Evolutionary conservation across 2,797 vertebrate species (phyloP).

Genomic region (Enteromius treurensis): DNA sequence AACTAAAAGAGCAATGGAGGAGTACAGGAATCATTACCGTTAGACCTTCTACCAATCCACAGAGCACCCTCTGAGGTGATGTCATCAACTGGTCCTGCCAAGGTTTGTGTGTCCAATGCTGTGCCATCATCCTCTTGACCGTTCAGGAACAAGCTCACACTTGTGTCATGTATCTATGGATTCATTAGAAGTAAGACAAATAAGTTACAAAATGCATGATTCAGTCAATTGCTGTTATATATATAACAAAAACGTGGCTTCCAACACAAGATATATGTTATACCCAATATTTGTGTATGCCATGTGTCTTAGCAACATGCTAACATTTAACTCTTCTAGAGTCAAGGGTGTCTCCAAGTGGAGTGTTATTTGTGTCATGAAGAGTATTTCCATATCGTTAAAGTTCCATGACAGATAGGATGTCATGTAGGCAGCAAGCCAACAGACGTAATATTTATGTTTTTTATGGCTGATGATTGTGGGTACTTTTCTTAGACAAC

Average conservation of each 20-base stretch:
- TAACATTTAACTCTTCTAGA: neutral
- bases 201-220: neutral
- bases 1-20: neutral
- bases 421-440: neutral
- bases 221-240: neutral
- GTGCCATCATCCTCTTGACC: slow-evolving; percentile 87
- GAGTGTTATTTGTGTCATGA: neutral
- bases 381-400: neutral
- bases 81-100: slow-evolving; percentile 76
- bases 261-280: no score
- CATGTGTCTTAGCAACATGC: neutral
- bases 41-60: slow-evolving; percentile 82
- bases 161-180: slow-evolving; percentile 83
- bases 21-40: slow-evolving; percentile 75
- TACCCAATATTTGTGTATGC: neutral
- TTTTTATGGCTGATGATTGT: slow-evolving; percentile 35
- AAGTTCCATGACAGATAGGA: slow-evolving; percentile 3
- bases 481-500: slow-evolving; percentile 47
- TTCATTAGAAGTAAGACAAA: slow-evolving; percentile 46
- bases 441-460: slow-evolving; percentile 14
- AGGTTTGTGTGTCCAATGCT: slow-evolving; percentile 82
- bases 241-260: neutral
- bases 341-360: neutral
- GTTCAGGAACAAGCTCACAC: slow-evolving; percentile 87
- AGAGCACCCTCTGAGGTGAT: slow-evolving; percentile 68